Conservation (phyloP, 2,888 invertebrate species). For the Phengaris arion region DNA sequence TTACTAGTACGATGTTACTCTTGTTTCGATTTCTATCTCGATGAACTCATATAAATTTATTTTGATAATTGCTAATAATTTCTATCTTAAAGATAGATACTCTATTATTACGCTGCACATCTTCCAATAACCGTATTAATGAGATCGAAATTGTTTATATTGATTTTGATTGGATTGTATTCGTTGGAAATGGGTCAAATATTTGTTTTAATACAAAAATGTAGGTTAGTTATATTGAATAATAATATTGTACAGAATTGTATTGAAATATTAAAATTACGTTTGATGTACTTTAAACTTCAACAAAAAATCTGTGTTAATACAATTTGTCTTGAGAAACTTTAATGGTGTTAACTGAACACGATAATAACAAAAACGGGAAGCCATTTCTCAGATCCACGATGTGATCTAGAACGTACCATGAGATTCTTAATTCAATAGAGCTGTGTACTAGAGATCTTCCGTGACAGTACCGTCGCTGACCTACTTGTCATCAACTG, state of each 20-base stretch:
- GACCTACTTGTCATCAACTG: slow-evolving; percentile 50
- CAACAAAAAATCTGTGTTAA: slow-evolving; percentile 52
- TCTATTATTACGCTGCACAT: no score
- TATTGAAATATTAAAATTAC: neutral
- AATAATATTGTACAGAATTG: neutral
- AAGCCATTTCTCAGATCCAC: slow-evolving; percentile 68
- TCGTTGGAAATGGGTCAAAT: neutral
- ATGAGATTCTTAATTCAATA: slow-evolving; percentile 60
- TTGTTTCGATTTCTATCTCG: neutral
- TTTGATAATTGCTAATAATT: no score
- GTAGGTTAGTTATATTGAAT: neutral
- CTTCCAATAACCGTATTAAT: no score
- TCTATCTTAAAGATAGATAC: no score
- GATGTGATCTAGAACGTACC: slow-evolving; percentile 58
- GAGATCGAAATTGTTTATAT: neutral
- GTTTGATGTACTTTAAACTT: slow-evolving; percentile 25
- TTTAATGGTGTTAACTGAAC: slow-evolving; percentile 50
- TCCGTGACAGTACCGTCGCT: slow-evolving; percentile 49
- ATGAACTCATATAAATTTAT: no score
- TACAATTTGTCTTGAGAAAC: slow-evolving; percentile 62
- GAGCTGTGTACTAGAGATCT: slow-evolving; percentile 40
- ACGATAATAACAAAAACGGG: slow-evolving; percentile 59
- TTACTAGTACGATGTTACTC: neutral
- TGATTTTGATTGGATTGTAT: neutral
- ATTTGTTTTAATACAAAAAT: neutral